A percentile compares a stretch with the other conserved stretches of the same genome.
phyloP scores from a whole-genome alignment of 1,140 invertebrate species.

The Drosophila nigrodunni region DNA sequence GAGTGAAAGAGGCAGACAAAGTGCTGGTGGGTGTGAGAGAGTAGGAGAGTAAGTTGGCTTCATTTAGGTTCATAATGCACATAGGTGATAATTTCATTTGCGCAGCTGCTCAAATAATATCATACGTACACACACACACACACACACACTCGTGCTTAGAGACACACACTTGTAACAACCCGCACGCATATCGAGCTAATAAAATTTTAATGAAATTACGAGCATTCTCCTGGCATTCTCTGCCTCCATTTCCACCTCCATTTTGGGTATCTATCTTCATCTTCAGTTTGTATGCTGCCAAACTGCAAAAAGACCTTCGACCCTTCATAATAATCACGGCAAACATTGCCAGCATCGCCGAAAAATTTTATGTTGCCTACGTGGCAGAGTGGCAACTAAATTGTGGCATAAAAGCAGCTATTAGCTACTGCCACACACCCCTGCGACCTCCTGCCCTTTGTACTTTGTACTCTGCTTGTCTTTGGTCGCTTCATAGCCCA shows the following conservation, averaged over 20 bases:
- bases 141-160: constrained; percentile 4
- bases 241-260: background rate
- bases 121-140: constrained; percentile 29
- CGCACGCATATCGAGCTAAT: constrained; percentile 70
- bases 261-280: background rate
- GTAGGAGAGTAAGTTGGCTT: constrained; percentile 21
- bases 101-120: constrained; percentile 63
- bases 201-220: constrained; percentile 83
- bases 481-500: constrained; percentile 49
- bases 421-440: constrained; percentile 52
- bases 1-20: background rate
- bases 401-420: constrained; percentile 76
- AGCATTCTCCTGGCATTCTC: constrained; percentile 38
- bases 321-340: constrained; percentile 76
- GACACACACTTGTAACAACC: constrained; percentile 26
- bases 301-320: constrained; percentile 44
- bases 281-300: constrained; percentile 6
- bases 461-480: constrained; percentile 25
- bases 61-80: constrained; percentile 57
- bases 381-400: constrained; percentile 65
- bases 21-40: background rate
- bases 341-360: constrained; percentile 24
- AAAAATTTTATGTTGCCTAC: constrained; percentile 72
- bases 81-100: constrained; percentile 83
- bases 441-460: background rate